Evolutionary conservation across 2,797 vertebrate genomes (phyloP).

Genomic region (Pelobates cultripes): DNA sequence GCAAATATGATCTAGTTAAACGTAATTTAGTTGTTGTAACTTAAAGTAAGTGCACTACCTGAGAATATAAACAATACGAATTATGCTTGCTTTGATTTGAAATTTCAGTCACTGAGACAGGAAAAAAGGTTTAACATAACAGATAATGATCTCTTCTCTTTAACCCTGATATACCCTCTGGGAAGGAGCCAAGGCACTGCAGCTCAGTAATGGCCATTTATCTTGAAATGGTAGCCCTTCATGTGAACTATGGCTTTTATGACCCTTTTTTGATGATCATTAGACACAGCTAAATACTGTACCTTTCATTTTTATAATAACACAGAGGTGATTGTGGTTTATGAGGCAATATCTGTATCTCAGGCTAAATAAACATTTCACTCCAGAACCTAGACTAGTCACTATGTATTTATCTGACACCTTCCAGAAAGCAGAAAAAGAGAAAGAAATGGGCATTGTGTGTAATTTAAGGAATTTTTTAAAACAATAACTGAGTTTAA

Average conservation of each 20-base stretch:
- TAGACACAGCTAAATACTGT: slow-evolving; percentile 76
- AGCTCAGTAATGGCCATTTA: slow-evolving; percentile 56
- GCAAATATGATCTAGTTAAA: too few species aligned
- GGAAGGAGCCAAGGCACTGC: slow-evolving; percentile 57
- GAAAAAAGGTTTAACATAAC: slow-evolving; percentile 39
- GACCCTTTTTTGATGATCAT: slow-evolving; percentile 77
- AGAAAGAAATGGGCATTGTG: background rate
- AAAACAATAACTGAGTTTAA: too few species aligned
- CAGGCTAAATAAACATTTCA: slow-evolving; percentile 29
- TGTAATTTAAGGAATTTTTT: too few species aligned
- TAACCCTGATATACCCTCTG: slow-evolving; percentile 33
- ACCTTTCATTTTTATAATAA: slow-evolving; percentile 59
- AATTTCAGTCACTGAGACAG: slow-evolving; percentile 22
- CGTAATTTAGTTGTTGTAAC: too few species aligned
- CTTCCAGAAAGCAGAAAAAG: background rate
- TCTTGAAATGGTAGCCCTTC: slow-evolving; percentile 37
- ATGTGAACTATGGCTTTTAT: slow-evolving; percentile 74
- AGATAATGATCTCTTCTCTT: slow-evolving; percentile 29
- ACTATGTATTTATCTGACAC: background rate
- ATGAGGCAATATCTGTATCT: slow-evolving; percentile 24
- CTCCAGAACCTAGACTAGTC: background rate
- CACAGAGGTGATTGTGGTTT: slow-evolving; percentile 38
- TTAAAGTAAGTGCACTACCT: too few species aligned
- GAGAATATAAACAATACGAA: too few species aligned
- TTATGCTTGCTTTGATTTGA: slow-evolving; percentile 18